Evolutionary conservation across 2,113 vertebrate species (phyloP).

Genomic region (Tympanuchus pallidicinctus): DNA sequence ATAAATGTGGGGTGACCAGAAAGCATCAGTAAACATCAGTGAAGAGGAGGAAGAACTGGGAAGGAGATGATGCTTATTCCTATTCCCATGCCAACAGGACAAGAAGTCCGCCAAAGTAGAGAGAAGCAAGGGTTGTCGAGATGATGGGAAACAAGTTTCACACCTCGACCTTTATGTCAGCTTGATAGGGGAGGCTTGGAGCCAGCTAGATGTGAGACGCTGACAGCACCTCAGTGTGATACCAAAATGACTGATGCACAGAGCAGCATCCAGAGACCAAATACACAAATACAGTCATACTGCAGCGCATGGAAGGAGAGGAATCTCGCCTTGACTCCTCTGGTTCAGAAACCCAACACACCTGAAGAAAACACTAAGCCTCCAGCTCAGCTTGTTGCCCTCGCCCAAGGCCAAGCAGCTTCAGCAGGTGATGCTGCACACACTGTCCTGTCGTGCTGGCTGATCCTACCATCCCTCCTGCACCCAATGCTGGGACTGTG

Average conservation of each 20-base stretch:
- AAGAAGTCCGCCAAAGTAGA: neutral
- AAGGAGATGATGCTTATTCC: neutral
- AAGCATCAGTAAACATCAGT: neutral
- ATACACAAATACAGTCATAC: neutral
- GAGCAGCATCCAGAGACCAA: neutral
- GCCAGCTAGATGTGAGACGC: neutral
- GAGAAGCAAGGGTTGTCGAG: neutral
- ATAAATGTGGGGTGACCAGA: neutral
- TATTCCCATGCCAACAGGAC: neutral
- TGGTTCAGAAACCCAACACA: neutral
- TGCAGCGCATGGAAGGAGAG: neutral
- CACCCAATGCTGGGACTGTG: rapidly evolving
- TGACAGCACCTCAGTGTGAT: rapidly evolving
- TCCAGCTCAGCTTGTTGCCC: neutral
- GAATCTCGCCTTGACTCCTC: neutral
- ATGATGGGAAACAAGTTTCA: neutral
- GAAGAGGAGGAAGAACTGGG: neutral
- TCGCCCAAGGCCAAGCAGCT: neutral
- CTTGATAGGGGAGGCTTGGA: neutral
- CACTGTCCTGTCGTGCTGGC: neutral
- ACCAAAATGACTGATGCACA: neutral
- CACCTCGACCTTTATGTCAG: neutral
- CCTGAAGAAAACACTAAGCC: neutral
- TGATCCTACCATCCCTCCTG: neutral
- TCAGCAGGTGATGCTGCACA: neutral